These are phyloP conservation scores for Arizona elegans DNA, from an alignment of 2,113 vertebrate genomes.

Conservation along the genomic window DNA sequence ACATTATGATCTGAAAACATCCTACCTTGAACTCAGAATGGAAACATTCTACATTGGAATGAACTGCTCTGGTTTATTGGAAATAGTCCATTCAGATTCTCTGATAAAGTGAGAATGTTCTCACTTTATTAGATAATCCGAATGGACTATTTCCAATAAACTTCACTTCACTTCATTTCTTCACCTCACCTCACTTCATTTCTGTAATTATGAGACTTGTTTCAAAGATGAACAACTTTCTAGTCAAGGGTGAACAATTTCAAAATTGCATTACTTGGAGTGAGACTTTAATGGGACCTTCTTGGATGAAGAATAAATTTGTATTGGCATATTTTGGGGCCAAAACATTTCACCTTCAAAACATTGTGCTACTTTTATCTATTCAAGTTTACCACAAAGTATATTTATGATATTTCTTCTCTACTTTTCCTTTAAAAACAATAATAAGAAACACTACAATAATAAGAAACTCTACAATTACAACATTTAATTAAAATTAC, in stretches of 20 bases:
- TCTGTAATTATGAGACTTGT: neutral
- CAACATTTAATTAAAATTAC: neutral
- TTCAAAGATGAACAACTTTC: neutral
- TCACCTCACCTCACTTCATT: neutral
- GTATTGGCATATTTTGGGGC: neutral
- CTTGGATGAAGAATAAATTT: neutral
- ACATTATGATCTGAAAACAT: neutral
- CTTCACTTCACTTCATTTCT: neutral
- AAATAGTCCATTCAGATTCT: neutral
- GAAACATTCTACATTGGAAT: neutral
- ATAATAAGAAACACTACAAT: neutral
- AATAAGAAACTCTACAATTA: neutral
- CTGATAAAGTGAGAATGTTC: neutral
- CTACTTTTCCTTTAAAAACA: neutral
- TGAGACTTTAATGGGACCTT: neutral
- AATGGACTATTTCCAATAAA: neutral
- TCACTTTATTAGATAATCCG: neutral
- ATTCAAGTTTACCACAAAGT: neutral
- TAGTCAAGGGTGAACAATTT: neutral
- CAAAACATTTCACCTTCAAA: neutral
- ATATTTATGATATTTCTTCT: neutral
- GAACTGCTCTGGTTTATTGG: neutral
- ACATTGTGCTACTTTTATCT: neutral
- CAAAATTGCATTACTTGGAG: neutral
- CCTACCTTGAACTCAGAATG: neutral